Conservation (phyloP, 2,797 vertebrate genomes). For the Eospalax fontanierii region DNA sequence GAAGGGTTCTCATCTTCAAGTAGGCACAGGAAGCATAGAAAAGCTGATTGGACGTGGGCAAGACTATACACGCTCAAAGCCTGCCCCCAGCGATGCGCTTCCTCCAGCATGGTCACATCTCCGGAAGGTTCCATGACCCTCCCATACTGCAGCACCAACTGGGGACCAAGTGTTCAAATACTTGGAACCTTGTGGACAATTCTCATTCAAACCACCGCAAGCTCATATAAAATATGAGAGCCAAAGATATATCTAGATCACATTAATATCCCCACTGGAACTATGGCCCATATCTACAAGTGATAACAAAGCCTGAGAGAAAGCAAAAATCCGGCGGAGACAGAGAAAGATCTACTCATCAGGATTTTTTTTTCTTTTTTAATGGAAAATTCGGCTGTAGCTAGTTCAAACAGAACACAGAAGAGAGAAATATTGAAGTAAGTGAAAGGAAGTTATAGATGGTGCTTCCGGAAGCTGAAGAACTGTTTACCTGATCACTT, state of each 20-base stretch:
- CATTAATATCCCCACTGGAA: background rate
- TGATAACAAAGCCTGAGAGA: background rate
- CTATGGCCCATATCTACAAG: background rate
- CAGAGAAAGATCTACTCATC: background rate
- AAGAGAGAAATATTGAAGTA: constrained; percentile 3
- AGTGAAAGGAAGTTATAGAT: background rate
- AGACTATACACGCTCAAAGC: too few species aligned
- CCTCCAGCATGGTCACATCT: too few species aligned
- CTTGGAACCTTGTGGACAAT: too few species aligned
- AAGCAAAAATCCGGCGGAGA: background rate
- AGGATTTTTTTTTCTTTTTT: background rate
- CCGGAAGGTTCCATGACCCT: too few species aligned
- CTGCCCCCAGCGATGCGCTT: too few species aligned
- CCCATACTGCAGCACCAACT: too few species aligned
- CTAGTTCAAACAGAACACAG: background rate
- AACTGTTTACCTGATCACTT: background rate
- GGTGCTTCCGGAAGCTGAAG: background rate
- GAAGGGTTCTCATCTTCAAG: too few species aligned
- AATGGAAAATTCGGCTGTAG: constrained; percentile 30
- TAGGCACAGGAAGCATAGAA: too few species aligned
- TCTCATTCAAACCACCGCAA: too few species aligned
- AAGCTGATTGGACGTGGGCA: too few species aligned
- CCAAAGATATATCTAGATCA: background rate
- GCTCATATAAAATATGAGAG: constrained; percentile 1
- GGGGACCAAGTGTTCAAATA: too few species aligned